phyloP scores from a whole-genome alignment of 2,888 invertebrate genomes.

The Elmis aenea region DNA sequence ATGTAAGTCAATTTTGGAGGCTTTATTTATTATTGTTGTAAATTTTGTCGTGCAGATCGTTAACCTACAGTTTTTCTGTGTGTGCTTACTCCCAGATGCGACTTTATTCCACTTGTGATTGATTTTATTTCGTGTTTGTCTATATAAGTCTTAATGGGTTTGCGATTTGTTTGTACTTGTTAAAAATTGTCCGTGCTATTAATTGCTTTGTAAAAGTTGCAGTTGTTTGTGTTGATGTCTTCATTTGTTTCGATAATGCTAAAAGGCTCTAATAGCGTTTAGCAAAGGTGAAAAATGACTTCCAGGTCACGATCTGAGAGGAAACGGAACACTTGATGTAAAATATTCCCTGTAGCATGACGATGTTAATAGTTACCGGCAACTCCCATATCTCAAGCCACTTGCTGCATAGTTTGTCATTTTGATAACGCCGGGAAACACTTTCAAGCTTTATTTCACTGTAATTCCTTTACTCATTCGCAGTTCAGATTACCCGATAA shows the following conservation, averaged over 20 bases:
- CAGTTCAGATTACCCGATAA: constrained; percentile 7
- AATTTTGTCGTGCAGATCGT: too few species aligned
- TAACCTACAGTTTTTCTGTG: too few species aligned
- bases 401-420: constrained; percentile 20
- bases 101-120: too few species aligned
- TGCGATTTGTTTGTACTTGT: too few species aligned
- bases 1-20: too few species aligned
- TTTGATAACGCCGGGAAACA: constrained; percentile 15
- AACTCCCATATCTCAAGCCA: constrained; percentile 18
- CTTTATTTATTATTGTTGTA: too few species aligned
- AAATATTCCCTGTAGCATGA: constrained; percentile 21
- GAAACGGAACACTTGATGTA: constrained; percentile 21
- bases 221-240: constrained; percentile 5
- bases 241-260: constrained; percentile 10
- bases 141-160: too few species aligned
- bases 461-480: constrained; percentile 12
- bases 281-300: constrained; percentile 18
- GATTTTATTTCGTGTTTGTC: too few species aligned
- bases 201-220: too few species aligned
- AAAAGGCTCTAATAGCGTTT: constrained; percentile 10
- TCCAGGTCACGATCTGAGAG: constrained; percentile 12
- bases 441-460: constrained; percentile 7
- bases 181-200: too few species aligned
- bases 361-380: constrained; percentile 18
- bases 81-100: too few species aligned